Evolutionary conservation across 1,140 invertebrate species (phyloP), one percentile per base, ranked within the genome.

Genomic region (Bilobella aurantiaca): DNA sequence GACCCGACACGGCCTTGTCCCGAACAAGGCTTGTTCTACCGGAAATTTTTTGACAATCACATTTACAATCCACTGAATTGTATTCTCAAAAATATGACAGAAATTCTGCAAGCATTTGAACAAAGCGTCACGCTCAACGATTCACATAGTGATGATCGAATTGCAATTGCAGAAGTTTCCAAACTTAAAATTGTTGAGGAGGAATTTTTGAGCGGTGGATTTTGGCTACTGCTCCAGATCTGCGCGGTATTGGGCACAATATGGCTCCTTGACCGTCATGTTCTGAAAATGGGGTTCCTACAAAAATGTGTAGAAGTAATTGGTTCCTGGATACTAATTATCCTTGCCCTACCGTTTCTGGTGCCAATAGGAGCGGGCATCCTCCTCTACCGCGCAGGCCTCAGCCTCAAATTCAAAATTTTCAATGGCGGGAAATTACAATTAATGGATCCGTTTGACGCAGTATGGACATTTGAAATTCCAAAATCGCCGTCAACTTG

Each of bases 391-490:
- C 31, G 59, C 3, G 28, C 3, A 34, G 8, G 29, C 14, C 18
- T 62, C 3, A 18, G 3, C 3, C 12, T 46, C 14, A 42, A 37
- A 3, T 25, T 62, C 3, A 27, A 31, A 16, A 3, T 12, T 12
- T 37, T 3, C 14, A 3, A 37, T 5, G 34, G 14, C 12, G 23
- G 32, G 14, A 37, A 23, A 23, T n/a, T 42, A 8, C 3, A 30
- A 12, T 28, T 62, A 8, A 25, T 23, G 25, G 46, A 62, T 28
- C 59, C 59, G 14, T 62, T 62, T 28, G 59, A 62, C 32, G 23
- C 59, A 34, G 59, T 62, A 8, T 62, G 59, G 59, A 42, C 5
- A 25, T 62, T 62, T 28, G 59, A 62, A 27, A 46, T 8, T 5
- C 59, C 59, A 5, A 14, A 31, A 25, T 62, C 59, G 8, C 3